Evolutionary conservation across 2,113 vertebrate species (phyloP).

Genomic region (Pithys albifrons): DNA sequence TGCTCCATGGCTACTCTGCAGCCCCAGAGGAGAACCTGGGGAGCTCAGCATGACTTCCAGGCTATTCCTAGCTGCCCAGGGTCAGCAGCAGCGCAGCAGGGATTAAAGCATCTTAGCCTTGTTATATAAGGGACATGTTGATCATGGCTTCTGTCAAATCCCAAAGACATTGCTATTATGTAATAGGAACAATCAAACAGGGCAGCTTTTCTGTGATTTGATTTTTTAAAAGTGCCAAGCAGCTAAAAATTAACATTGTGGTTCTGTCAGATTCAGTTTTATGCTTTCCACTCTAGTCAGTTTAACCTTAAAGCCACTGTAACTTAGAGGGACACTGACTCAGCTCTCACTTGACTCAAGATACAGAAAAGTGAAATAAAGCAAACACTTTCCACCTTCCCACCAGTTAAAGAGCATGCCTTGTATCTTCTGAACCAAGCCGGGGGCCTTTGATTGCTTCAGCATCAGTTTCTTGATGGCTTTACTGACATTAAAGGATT

Average conservation of each 20-base stretch:
- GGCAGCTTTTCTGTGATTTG: slow-evolving; percentile 7
- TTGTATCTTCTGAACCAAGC: not conserved
- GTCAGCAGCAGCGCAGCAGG: not conserved
- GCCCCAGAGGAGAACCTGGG: not conserved
- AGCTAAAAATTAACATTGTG: not conserved
- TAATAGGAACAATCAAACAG: slow-evolving; percentile 37
- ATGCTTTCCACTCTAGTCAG: not conserved
- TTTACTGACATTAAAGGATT: not conserved
- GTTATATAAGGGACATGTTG: slow-evolving; percentile 33
- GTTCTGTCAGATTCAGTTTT: not conserved
- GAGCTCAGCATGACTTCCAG: not conserved
- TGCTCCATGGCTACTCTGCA: not conserved
- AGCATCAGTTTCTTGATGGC: not conserved
- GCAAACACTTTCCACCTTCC: not conserved
- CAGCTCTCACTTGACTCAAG: not conserved
- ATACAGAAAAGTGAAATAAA: not conserved
- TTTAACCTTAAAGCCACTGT: not conserved
- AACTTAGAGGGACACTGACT: not conserved
- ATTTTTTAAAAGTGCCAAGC: slow-evolving; percentile 5
- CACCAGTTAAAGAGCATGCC: not conserved
- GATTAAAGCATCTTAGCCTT: slow-evolving; percentile 28
- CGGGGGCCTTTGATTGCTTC: not conserved
- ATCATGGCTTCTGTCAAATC: slow-evolving; percentile 15
- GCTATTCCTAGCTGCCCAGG: not conserved
- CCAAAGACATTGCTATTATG: slow-evolving; percentile 3